Evolutionary conservation across 2,888 invertebrate species (phyloP).

Genomic region (Synergus itoensis): DNA sequence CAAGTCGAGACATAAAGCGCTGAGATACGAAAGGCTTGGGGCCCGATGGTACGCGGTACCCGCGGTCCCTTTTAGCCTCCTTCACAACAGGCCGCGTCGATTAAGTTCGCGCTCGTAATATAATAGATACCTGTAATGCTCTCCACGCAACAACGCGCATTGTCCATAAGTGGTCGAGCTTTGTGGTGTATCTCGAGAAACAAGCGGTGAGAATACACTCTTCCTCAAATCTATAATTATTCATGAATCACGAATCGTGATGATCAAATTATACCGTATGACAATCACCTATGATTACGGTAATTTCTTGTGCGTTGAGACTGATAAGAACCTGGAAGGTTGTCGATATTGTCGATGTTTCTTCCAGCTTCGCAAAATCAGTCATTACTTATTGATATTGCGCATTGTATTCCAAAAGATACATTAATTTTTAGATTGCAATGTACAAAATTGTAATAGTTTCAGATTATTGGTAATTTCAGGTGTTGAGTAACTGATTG

Average conservation of each 20-base stretch:
- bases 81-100: conserved; percentile 57
- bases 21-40: conserved; percentile 60
- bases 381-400: conserved; percentile 2
- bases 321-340: conserved; percentile 13
- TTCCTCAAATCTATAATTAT: conserved; percentile 41
- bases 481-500: background rate
- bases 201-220: conserved; percentile 27
- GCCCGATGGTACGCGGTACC: conserved; percentile 49
- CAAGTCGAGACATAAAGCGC: conserved; percentile 62
- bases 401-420: conserved; percentile 15
- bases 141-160: conserved; percentile 47
- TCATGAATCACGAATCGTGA: conserved; percentile 32
- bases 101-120: conserved; percentile 61
- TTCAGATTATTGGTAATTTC: conserved; percentile 11
- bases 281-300: conserved; percentile 41
- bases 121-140: conserved; percentile 56
- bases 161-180: conserved; percentile 44
- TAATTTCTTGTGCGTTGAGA: conserved; percentile 31
- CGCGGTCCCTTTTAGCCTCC: conserved; percentile 53
- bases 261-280: conserved; percentile 40
- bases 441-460: background rate
- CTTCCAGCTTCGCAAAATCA: conserved; percentile 7
- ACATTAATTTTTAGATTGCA: background rate
- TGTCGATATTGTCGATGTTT: conserved; percentile 10
- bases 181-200: conserved; percentile 14